Evolutionary conservation across 2,888 invertebrate species (phyloP).

Genomic region (Lepidonotus clava): DNA sequence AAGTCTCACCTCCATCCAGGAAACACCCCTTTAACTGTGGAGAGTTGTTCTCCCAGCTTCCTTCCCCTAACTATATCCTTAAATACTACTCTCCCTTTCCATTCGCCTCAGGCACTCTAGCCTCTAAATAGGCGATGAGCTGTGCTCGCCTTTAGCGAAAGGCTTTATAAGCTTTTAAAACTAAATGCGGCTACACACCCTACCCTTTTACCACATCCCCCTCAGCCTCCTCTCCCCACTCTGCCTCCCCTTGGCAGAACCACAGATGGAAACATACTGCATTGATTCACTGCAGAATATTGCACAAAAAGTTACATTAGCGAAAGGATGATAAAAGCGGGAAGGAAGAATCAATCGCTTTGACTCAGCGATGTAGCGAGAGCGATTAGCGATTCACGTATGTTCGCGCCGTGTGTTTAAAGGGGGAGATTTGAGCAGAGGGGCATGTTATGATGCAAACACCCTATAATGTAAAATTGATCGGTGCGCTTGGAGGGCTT

Average conservation of each 20-base stretch:
- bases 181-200: no score
- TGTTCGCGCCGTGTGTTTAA: neutral
- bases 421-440: neutral
- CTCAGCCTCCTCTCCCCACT: neutral
- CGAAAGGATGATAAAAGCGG: neutral
- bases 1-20: no score
- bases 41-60: no score
- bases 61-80: no score
- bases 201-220: no score
- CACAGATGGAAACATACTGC: neutral
- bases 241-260: neutral
- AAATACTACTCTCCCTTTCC: neutral
- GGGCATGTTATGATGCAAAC: neutral
- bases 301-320: neutral
- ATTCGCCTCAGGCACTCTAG: neutral
- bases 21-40: no score
- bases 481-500: neutral
- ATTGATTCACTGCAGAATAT: neutral
- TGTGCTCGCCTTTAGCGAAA: neutral
- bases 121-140: neutral
- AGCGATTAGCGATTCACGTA: neutral
- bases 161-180: slow-evolving; percentile 20
- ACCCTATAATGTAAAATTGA: slow-evolving; percentile 19
- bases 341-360: slow-evolving; percentile 9
- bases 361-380: neutral